Evolutionary conservation across 2,888 invertebrate species (phyloP), one percentile per base, ranked within the genome.

Genomic region (Leucozona laternaria): DNA sequence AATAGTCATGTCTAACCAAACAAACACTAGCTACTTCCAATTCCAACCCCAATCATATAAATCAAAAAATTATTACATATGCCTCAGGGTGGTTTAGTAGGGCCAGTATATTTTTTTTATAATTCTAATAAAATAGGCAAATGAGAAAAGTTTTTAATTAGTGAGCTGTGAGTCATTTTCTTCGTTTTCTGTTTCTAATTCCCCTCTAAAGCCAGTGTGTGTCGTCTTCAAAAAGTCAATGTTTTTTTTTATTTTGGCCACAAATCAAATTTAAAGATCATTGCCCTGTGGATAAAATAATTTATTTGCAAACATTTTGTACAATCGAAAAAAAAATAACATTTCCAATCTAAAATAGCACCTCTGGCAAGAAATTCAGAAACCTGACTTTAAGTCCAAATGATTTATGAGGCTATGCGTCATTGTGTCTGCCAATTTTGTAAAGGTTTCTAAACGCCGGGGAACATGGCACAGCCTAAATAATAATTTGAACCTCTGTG

Each of bases 401-500:
- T 78, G 78, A 78, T 62, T 78, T 78, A 78, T 78, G 53, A 34
- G 60, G 31, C 50, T 40, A 78, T 71, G 70, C 60, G 71, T 72
- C 79, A 79, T 40, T 22, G n/a, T 48, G 53, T 78, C 60, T 70
- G 62, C 15, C 3, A 45, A 53, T 15, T 50, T 40, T 17, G 22
- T 43, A 79, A 79, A 79, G 79, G 79, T 73, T 57, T 22, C 31
- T 25, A 50, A 34, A 60, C 48, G 73, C 79, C 79, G 66, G 50
- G 17, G 31, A 73, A 43, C 64, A 57, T 34, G 71, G 17, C 13
- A 64, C 57, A 64, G 17, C 64, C 31, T 34, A 71, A 55, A 68
- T 50, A 57, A 62, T 45, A 64, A 64, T 34, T 53, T 50, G 34
- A 43, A 43, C 48, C 15, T 70, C 22, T 11, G 11, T 70, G 79